Conservation (phyloP, 2,888 invertebrate genomes). For the Rhamnusium bicolor region DNA sequence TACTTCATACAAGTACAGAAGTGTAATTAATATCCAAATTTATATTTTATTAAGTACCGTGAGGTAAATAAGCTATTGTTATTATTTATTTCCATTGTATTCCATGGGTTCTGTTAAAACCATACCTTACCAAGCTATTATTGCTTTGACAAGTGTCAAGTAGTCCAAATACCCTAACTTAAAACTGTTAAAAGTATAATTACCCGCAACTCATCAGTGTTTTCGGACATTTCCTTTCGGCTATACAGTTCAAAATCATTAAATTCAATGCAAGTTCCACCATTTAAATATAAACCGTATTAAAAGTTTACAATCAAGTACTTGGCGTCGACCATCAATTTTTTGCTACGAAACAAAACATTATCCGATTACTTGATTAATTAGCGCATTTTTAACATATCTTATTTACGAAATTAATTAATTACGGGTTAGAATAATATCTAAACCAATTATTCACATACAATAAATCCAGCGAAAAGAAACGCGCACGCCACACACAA, state of each 20-base stretch:
- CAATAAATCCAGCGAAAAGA: neutral
- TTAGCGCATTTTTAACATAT: neutral
- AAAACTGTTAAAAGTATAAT: constrained; percentile 28
- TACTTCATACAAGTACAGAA: neutral
- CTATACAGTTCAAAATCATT: constrained; percentile 45
- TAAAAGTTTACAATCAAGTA: constrained; percentile 25
- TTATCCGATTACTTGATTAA: constrained; percentile 19
- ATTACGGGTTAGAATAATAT: neutral
- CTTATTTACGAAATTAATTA: neutral
- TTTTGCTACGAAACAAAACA: constrained; percentile 18
- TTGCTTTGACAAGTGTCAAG: constrained; percentile 8
- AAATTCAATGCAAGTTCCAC: constrained; percentile 51
- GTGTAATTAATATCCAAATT: neutral
- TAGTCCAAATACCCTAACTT: neutral
- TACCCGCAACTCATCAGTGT: constrained; percentile 70
- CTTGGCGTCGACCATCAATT: constrained; percentile 28
- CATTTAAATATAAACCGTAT: constrained; percentile 51
- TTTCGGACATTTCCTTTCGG: constrained; percentile 69
- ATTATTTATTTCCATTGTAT: neutral
- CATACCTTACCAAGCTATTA: neutral
- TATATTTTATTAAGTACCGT: neutral
- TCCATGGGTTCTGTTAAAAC: neutral
- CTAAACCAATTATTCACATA: neutral
- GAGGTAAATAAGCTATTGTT: too few species aligned
- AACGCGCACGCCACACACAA: neutral